These are phyloP conservation scores for Plusia festucae DNA, from an alignment of 2,888 invertebrate species.

Conservation along the genomic window DNA sequence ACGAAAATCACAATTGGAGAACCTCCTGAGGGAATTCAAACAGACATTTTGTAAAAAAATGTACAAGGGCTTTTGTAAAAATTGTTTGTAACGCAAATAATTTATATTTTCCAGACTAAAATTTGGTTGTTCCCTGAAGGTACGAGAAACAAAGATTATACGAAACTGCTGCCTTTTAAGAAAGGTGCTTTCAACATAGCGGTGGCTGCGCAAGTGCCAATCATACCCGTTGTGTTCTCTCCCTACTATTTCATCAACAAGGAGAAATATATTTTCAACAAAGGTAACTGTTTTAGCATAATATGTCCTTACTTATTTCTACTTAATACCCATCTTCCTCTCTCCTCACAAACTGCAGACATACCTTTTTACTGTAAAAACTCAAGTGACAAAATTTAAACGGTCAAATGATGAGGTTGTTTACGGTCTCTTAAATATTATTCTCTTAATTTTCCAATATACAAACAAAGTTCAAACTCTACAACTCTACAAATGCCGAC, in stretches of 20 bases:
- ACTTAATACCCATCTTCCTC: background rate
- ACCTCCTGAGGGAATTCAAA: constrained; percentile 74
- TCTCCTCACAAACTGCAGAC: background rate
- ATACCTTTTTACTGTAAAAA: background rate
- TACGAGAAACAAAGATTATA: constrained; percentile 88
- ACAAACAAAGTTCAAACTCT: background rate
- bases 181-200: constrained; percentile 93
- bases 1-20: constrained; percentile 82
- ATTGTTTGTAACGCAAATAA: constrained; percentile 27
- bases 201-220: constrained; percentile 91
- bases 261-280: constrained; percentile 78
- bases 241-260: constrained; percentile 89
- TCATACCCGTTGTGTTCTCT: constrained; percentile 91
- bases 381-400: background rate
- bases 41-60: constrained; percentile 76
- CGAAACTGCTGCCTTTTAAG: constrained; percentile 91
- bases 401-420: background rate
- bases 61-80: constrained; percentile 27
- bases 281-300: constrained; percentile 55
- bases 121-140: constrained; percentile 93
- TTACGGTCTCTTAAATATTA: background rate
- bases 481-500: background rate
- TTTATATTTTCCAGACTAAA: constrained; percentile 85
- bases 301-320: constrained; percentile 8
- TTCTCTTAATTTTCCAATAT: background rate